Conservation (phyloP, 2,888 invertebrate species). For the Matsumyia berberina region DNA sequence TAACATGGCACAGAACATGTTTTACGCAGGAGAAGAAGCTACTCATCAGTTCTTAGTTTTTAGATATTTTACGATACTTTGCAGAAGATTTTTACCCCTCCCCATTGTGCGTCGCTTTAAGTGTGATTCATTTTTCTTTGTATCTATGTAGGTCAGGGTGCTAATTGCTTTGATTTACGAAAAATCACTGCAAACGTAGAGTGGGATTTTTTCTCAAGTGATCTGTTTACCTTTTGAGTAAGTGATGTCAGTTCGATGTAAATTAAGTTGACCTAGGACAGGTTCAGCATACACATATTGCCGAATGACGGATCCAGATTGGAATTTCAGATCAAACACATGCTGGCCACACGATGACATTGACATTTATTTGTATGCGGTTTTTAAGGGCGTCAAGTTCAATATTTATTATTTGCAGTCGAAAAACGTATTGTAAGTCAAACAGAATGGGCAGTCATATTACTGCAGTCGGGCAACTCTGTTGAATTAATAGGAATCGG, state of each 20-base stretch:
- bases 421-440: no score
- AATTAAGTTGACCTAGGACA: slow-evolving; percentile 64
- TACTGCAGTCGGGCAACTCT: no score
- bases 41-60: neutral
- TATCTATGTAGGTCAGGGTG: slow-evolving; percentile 44
- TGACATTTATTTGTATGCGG: slow-evolving; percentile 20
- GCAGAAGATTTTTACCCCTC: neutral
- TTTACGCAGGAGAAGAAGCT: neutral
- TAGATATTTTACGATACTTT: neutral
- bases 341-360: slow-evolving; percentile 1
- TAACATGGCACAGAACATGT: slow-evolving; percentile 13
- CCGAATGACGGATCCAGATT: neutral
- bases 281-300: slow-evolving; percentile 33
- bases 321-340: slow-evolving; percentile 5
- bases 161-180: slow-evolving; percentile 8
- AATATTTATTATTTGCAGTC: slow-evolving; percentile 65
- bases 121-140: neutral
- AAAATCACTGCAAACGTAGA: slow-evolving; percentile 2
- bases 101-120: neutral
- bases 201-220: slow-evolving; percentile 23
- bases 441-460: no score
- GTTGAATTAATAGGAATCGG: no score
- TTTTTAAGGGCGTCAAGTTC: slow-evolving; percentile 46
- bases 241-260: slow-evolving; percentile 11
- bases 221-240: slow-evolving; percentile 52